These are phyloP conservation scores for Brachyopa scutellaris DNA, from an alignment of 2,888 invertebrate species.

Conservation along the genomic window DNA sequence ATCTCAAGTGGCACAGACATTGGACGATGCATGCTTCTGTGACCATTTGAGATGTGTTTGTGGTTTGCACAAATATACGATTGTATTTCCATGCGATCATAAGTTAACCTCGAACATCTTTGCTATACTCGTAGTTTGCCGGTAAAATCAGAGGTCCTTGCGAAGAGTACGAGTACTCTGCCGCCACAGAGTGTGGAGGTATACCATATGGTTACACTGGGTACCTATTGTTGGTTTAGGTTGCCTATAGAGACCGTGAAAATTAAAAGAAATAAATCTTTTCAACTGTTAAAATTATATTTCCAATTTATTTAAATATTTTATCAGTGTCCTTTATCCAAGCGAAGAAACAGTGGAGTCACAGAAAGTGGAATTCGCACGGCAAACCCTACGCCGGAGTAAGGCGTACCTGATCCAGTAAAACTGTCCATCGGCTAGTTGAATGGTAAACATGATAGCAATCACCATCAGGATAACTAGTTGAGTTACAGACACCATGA, in stretches of 20 bases:
- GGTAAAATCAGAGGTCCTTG: too few species aligned
- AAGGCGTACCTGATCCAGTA: not conserved
- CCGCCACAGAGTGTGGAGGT: not conserved
- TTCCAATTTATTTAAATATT: too few species aligned
- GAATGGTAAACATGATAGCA: not conserved
- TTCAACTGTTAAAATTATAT: too few species aligned
- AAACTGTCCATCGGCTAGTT: not conserved
- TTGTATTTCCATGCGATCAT: not conserved
- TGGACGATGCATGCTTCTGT: constrained; percentile 1
- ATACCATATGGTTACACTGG: too few species aligned
- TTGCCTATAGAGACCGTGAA: too few species aligned
- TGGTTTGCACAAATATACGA: not conserved
- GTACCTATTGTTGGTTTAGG: too few species aligned
- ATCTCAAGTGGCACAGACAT: constrained; percentile 6
- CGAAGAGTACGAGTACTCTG: too few species aligned
- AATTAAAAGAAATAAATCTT: too few species aligned
- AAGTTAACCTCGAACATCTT: not conserved
- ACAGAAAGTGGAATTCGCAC: not conserved
- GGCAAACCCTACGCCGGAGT: not conserved
- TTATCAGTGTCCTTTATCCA: too few species aligned
- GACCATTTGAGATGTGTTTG: constrained; percentile 5
- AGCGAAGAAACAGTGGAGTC: not conserved
- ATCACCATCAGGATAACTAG: not conserved
- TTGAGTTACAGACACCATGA: not conserved
- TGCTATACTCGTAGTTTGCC: too few species aligned